Evolutionary conservation across 2,113 vertebrate species (phyloP), one percentile per base, ranked within the genome.

Genomic region (Scartelaos histophorus): DNA sequence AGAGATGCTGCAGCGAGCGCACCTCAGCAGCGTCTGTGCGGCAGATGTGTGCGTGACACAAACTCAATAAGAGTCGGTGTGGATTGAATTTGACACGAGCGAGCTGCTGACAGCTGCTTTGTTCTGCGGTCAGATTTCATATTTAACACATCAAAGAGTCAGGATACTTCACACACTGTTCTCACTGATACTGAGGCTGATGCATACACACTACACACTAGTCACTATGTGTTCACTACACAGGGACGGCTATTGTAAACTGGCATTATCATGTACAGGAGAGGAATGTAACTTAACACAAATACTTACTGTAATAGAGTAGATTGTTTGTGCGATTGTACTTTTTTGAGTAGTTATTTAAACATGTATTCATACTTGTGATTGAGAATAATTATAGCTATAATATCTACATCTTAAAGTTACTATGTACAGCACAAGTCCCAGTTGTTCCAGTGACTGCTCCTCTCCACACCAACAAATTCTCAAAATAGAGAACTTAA

Each of bases 121-220:
- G 95, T 96, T 97, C 95, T 95, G 88, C 92, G 93, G 94, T 95
- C 94, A 96, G 93, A 95, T 95, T 95, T 95, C 93, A 95, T 94
- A 93, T 95, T 96, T 94, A 95, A 94, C 95, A 96, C 94, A 96
- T 97, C 94, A 95, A 96, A 96, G 93, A 91, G 92, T 94, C 91
- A 94, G 92, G 94, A 94, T 95, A 73, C 75, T 85, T 83, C 83
- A 87, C 85, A 88, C 84, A 81, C 79, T 25, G 70, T 78, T 61
- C 51, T 71, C 82, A 87, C 82, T 76, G 47, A 88, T 78, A 76
- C 81, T 72, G 78, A 78, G 81, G 76, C 71, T 87, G 79, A 86
- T 81, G 82, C 81, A 38, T 75, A 61, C 34, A 68, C 35, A 76
- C 74, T 75, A 61, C 34, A 68, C 35, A 76, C 74, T 78, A 82